These are phyloP conservation scores for Ptychobarbus kaznakovi DNA, from an alignment of 2,797 vertebrate species.

Conservation along the genomic window DNA sequence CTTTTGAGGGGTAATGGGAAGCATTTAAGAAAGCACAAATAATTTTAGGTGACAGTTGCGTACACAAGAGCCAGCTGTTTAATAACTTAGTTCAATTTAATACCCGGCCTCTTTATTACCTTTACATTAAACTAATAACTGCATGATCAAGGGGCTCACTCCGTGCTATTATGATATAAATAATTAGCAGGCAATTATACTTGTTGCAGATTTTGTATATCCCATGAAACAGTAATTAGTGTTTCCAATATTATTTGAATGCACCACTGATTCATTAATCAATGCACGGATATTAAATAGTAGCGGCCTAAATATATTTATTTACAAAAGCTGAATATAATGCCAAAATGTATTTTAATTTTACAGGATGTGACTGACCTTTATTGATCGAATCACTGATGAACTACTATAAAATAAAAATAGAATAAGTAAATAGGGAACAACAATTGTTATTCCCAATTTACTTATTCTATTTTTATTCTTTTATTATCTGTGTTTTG, in stretches of 20 bases:
- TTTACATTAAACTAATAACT: constrained; percentile 49
- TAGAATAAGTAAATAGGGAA: no score
- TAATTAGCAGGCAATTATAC: constrained; percentile 47
- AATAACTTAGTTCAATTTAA: constrained; percentile 44
- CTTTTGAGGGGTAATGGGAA: constrained; percentile 10
- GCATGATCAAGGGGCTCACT: constrained; percentile 45
- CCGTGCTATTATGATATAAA: constrained; percentile 40
- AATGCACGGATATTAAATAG: not conserved
- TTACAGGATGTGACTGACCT: not conserved
- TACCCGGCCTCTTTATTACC: constrained; percentile 33
- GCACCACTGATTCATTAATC: constrained; percentile 24
- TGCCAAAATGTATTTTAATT: not conserved
- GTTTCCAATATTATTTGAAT: constrained; percentile 12
- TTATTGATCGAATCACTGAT: not conserved
- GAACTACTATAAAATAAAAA: not conserved
- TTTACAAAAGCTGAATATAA: not conserved
- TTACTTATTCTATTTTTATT: no score
- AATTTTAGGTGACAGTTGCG: constrained; percentile 46
- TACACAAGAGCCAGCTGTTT: constrained; percentile 37
- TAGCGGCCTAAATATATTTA: not conserved
- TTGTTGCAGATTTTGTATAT: constrained; percentile 33
- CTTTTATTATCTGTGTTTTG: no score
- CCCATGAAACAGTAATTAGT: constrained; percentile 17
- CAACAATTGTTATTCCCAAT: no score
- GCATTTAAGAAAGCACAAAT: constrained; percentile 41